Percentiles rank a stretch among this genome's conserved stretches.
phyloP scores from a whole-genome alignment of 64 coral and sea anemone species.

The Dendrophyllia cribrosa region DNA sequence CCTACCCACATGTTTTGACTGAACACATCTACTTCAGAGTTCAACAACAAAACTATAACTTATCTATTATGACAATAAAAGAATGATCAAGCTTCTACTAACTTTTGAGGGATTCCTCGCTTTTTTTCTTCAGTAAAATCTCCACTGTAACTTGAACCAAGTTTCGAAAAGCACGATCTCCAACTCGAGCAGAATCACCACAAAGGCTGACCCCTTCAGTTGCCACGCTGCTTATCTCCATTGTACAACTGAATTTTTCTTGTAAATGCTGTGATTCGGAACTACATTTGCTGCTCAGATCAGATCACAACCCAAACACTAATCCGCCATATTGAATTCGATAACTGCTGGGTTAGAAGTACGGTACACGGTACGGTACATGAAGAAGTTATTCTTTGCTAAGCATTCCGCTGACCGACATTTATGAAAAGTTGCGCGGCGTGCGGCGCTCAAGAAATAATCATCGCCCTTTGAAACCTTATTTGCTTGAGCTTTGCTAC shows the following conservation, averaged over 20 bases:
- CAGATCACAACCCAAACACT: neutral
- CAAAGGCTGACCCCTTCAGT: slow-evolving; percentile 80
- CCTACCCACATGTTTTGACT: too few species aligned
- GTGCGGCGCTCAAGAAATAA: neutral
- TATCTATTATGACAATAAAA: neutral
- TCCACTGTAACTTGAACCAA: slow-evolving; percentile 77
- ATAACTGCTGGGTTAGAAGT: neutral
- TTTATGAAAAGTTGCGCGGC: neutral
- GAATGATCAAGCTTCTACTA: neutral
- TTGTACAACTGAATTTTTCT: slow-evolving; percentile 8
- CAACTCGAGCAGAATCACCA: slow-evolving; percentile 77
- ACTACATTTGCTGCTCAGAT: neutral
- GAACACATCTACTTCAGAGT: too few species aligned
- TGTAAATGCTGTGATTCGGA: neutral
- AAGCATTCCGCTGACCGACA: neutral
- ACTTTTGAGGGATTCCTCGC: slow-evolving; percentile 77
- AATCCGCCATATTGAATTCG: neutral
- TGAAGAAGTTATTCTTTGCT: neutral
- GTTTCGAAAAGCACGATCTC: slow-evolving; percentile 69
- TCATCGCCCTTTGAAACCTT: too few species aligned
- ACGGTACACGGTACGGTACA: neutral
- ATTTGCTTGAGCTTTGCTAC: neutral
- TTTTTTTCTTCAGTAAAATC: slow-evolving; percentile 80
- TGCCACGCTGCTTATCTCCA: slow-evolving; percentile 81
- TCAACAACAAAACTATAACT: too few species aligned